A percentile compares a stretch with the other conserved stretches of the same genome.
Conservation (phyloP, 2,797 vertebrate genomes). For the Fratercula arctica region DNA sequence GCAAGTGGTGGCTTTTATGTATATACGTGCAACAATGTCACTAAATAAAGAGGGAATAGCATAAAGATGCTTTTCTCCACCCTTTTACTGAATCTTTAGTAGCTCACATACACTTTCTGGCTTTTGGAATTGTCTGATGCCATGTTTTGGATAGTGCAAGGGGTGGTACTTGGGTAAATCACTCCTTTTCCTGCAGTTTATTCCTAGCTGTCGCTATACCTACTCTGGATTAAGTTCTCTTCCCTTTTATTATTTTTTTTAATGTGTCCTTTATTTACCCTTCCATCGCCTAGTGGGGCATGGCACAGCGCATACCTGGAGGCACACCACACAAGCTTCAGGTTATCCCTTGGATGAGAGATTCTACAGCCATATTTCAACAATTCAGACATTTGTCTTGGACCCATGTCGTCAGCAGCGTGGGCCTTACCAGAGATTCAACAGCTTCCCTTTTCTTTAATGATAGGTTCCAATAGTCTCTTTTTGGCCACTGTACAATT, state of each 20-base stretch:
- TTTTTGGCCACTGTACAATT: not conserved
- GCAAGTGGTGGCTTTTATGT: not conserved
- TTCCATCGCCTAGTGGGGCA: not conserved
- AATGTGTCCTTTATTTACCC: not conserved
- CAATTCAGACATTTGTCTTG: not conserved
- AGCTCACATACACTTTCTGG: not conserved
- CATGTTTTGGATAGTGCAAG: not conserved
- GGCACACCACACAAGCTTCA: not conserved
- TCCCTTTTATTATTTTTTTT: not conserved
- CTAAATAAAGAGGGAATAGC: not conserved
- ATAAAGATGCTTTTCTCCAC: not conserved
- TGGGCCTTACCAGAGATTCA: not conserved
- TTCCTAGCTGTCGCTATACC: not conserved
- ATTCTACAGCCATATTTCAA: not conserved
- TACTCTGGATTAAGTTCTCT: not conserved
- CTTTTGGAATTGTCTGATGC: not conserved
- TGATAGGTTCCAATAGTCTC: not conserved
- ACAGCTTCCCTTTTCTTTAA: not conserved
- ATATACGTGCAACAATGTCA: not conserved
- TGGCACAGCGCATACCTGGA: accelerated
- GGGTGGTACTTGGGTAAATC: not conserved
- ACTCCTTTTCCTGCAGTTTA: not conserved
- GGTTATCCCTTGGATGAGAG: not conserved
- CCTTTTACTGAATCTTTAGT: not conserved
- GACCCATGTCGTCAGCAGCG: not conserved